Conservation (phyloP, 2,797 vertebrate genomes). For the Huso huso region DNA sequence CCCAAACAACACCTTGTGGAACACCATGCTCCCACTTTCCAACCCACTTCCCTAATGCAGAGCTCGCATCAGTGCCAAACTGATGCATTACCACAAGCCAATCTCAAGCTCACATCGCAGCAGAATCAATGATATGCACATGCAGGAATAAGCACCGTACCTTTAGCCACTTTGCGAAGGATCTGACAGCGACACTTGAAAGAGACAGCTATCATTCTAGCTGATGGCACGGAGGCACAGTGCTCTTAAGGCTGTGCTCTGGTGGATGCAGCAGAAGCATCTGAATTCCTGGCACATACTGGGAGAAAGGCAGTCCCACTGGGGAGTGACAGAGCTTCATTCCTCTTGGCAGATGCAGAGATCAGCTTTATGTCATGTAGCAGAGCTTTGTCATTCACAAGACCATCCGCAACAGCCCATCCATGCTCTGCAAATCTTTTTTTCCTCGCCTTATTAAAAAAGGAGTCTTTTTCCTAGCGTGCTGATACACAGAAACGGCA, state of each 20-base stretch:
- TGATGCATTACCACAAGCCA: slow-evolving; percentile 12
- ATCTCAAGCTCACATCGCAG: slow-evolving; percentile 20
- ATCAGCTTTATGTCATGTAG: slow-evolving; percentile 56
- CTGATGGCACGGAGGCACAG: slow-evolving; percentile 49
- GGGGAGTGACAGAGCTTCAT: slow-evolving; percentile 67
- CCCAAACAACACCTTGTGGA: not conserved
- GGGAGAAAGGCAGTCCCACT: slow-evolving; percentile 60
- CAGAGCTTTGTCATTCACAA: slow-evolving; percentile 55
- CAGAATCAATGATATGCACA: slow-evolving; percentile 7
- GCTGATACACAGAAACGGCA: slow-evolving; percentile 22
- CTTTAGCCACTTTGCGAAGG: slow-evolving; percentile 92
- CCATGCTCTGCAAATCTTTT: slow-evolving; percentile 21
- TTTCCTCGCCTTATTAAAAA: slow-evolving; percentile 6
- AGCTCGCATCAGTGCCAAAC: slow-evolving; percentile 7
- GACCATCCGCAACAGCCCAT: slow-evolving; percentile 23
- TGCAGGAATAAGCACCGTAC: slow-evolving; percentile 53
- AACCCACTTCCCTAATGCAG: not conserved
- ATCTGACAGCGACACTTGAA: slow-evolving; percentile 98
- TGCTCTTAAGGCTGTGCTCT: slow-evolving; percentile 49
- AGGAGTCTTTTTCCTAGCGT: not conserved
- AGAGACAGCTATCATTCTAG: slow-evolving; percentile 95
- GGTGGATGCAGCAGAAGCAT: slow-evolving; percentile 56
- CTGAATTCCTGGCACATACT: slow-evolving; percentile 58
- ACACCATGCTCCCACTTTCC: slow-evolving; percentile 7
- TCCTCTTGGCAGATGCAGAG: slow-evolving; percentile 62